Evolutionary conservation across 2,113 vertebrate genomes (phyloP).

Genomic region (Gorsachius goisagi): DNA sequence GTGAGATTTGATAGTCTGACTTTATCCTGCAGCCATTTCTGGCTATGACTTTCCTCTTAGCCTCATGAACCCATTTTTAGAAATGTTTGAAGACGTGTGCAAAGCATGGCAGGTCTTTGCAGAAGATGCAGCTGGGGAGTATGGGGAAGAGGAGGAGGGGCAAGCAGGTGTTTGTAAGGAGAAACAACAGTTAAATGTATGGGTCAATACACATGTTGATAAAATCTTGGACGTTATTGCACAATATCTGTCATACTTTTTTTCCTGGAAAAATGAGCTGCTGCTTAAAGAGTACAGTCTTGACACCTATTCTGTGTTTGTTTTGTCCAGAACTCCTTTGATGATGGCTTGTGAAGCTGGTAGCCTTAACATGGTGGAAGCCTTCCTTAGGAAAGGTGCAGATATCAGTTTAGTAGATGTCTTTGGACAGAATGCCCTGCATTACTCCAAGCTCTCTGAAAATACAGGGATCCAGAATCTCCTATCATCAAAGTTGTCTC

Average conservation of each 20-base stretch:
- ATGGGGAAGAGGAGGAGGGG: background rate
- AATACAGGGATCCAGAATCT: constrained; percentile 79
- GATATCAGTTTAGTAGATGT: constrained; percentile 81
- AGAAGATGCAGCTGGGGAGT: background rate
- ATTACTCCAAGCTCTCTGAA: constrained; percentile 84
- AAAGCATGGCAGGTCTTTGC: background rate
- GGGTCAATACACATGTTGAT: background rate
- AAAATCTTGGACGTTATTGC: background rate
- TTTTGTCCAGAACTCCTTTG: constrained; percentile 82
- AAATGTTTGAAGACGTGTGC: background rate
- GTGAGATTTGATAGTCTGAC: background rate
- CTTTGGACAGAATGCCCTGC: constrained; percentile 84
- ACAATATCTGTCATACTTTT: background rate
- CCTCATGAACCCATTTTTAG: background rate
- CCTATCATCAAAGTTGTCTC: constrained; percentile 79
- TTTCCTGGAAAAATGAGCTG: background rate
- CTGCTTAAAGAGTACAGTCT: background rate
- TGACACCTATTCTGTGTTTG: background rate
- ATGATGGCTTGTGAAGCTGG: constrained; percentile 87
- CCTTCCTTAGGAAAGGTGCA: constrained; percentile 83
- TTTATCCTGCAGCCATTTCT: background rate
- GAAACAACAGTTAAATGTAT: background rate
- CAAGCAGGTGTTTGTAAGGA: background rate
- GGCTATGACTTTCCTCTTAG: background rate
- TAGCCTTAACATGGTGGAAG: constrained; percentile 73